A percentile compares a stretch with the other conserved stretches of the same genome.
These are phyloP conservation scores for Myotis davidii DNA, from an alignment of 2,113 vertebrate genomes.

Conservation along the genomic window DNA sequence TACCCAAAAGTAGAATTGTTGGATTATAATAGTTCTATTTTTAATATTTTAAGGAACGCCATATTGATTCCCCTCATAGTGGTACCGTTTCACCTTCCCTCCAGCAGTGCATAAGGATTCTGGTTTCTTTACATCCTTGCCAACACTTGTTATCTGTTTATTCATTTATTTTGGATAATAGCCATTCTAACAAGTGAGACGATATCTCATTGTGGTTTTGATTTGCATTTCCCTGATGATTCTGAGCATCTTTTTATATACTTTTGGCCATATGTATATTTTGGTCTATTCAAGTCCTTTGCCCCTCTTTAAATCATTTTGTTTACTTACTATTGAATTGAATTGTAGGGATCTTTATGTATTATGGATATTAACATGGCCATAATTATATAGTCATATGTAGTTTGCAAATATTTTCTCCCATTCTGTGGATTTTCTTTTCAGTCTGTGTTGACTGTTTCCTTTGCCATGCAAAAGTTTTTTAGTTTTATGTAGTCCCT, in stretches of 20 bases:
- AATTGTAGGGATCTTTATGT: not conserved
- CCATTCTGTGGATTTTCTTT: not conserved
- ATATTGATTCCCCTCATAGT: not conserved
- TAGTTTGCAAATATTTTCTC: not conserved
- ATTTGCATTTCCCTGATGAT: not conserved
- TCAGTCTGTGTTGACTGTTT: not conserved
- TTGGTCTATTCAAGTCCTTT: not conserved
- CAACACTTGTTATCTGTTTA: not conserved
- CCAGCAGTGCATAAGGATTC: not conserved
- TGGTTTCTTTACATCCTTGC: not conserved
- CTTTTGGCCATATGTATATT: not conserved
- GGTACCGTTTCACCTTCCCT: not conserved
- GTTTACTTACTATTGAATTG: not conserved
- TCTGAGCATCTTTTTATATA: not conserved
- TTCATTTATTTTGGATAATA: not conserved
- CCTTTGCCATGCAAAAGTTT: not conserved
- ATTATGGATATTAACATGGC: not conserved
- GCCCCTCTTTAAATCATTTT: not conserved
- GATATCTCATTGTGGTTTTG: not conserved
- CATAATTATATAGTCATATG: not conserved
- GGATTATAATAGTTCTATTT: not conserved
- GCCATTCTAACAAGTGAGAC: not conserved
- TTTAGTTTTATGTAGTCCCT: not conserved
- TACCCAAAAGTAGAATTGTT: not conserved
- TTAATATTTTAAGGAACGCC: not conserved